Conservation (phyloP, 2,113 vertebrate species). For the Gracilinanus agilis region DNA sequence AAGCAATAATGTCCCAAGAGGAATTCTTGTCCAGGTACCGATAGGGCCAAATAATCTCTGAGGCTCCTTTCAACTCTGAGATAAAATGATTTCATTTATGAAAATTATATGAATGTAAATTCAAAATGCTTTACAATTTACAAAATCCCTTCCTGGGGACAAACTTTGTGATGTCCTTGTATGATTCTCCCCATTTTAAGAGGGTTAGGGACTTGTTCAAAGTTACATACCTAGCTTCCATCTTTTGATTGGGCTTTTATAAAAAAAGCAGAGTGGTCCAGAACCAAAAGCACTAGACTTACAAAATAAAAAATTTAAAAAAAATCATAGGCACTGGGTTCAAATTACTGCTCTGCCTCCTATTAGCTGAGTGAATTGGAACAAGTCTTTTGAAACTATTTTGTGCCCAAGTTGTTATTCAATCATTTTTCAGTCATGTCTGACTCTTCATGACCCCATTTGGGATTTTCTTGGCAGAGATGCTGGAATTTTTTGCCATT, state of each 20-base stretch:
- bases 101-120: not conserved
- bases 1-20: not conserved
- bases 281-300: too few species aligned
- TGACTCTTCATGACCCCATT: not conserved
- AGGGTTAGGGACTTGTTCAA: not conserved
- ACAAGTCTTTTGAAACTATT: not conserved
- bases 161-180: not conserved
- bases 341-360: not conserved
- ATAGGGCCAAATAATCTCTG: not conserved
- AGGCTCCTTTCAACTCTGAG: not conserved
- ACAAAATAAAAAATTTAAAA: too few species aligned
- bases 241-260: not conserved
- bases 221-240: not conserved
- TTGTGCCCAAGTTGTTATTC: too few species aligned
- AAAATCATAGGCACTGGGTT: not conserved
- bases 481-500: not conserved
- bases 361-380: not conserved
- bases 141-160: not conserved
- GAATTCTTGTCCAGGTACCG: not conserved
- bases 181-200: not conserved
- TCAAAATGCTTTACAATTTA: not conserved
- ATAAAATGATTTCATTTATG: not conserved
- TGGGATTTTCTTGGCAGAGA: not conserved
- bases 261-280: not conserved
- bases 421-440: not conserved